Percentiles rank a stretch among this genome's conserved stretches.
These are phyloP conservation scores for Styela clava DNA, from an alignment of 23 tunicate species.

Conservation along the genomic window DNA sequence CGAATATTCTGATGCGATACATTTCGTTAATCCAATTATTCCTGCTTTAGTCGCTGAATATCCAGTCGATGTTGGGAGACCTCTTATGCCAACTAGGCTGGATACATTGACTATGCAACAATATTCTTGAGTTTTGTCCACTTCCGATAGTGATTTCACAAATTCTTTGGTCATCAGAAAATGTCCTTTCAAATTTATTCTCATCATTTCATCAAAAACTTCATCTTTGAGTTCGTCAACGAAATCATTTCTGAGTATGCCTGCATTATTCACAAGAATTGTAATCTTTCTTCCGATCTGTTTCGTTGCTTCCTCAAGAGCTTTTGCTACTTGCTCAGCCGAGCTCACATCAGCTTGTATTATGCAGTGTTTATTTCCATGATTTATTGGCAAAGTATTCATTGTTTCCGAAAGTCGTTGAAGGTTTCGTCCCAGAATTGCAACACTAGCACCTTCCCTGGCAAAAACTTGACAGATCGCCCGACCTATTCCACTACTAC, in stretches of 20 bases:
- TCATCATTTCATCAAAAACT: conserved; percentile 22
- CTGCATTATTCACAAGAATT: conserved; percentile 50
- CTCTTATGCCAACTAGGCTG: conserved; percentile 48
- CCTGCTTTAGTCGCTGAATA: conserved; percentile 91
- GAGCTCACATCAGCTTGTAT: conserved; percentile 15
- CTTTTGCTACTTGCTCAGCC: conserved; percentile 1
- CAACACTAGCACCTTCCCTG: neutral
- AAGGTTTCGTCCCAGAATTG: neutral
- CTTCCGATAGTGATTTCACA: conserved; percentile 17
- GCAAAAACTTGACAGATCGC: neutral
- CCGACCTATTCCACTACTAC: neutral
- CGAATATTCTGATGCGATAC: no score
- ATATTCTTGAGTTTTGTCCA: conserved; percentile 1
- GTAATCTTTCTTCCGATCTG: no score
- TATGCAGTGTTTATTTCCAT: neutral
- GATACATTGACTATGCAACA: conserved; percentile 44
- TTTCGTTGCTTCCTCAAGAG: neutral
- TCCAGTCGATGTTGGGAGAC: neutral
- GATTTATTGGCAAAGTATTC: neutral
- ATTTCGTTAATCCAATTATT: conserved; percentile 67
- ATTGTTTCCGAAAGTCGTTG: neutral
- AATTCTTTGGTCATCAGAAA: conserved; percentile 58
- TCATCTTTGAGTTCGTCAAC: conserved; percentile 5
- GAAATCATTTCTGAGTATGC: no score
- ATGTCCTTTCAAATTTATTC: conserved; percentile 23